These are phyloP conservation scores for Campylorhamphus procurvoides DNA, from an alignment of 2,113 vertebrate species.

Conservation along the genomic window DNA sequence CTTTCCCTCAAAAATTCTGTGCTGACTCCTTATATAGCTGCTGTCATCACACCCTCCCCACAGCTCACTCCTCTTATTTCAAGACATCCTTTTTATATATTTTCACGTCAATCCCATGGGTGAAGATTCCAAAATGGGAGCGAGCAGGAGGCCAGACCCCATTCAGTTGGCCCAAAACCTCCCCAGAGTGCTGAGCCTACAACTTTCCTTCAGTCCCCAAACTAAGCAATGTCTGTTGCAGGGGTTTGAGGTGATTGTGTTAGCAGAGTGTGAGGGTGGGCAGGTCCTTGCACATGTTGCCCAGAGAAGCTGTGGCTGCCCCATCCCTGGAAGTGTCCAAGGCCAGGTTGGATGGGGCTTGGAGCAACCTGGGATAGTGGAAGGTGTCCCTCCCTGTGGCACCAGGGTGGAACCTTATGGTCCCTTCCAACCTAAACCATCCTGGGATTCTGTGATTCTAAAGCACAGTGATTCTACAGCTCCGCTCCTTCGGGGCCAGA, in stretches of 20 bases:
- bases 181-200: not conserved
- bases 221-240: rapidly evolving
- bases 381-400: not conserved
- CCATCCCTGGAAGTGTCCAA: not conserved
- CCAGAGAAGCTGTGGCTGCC: not conserved
- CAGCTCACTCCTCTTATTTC: not conserved
- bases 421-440: no score
- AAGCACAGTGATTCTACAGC: not conserved
- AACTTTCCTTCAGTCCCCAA: not conserved
- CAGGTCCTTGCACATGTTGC: not conserved
- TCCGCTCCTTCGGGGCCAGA: not conserved
- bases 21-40: not conserved
- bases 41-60: conserved; percentile 16
- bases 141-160: not conserved
- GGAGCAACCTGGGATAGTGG: not conserved
- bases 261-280: not conserved
- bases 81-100: not conserved
- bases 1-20: conserved; percentile 8
- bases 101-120: not conserved
- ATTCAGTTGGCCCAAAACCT: not conserved
- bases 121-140: not conserved
- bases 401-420: not conserved
- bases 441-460: not conserved
- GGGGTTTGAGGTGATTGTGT: not conserved
- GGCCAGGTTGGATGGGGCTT: not conserved